Evolutionary conservation across 2,797 vertebrate genomes (phyloP), one percentile per base, ranked within the genome.

Genomic region (Sparidentex hasta): DNA sequence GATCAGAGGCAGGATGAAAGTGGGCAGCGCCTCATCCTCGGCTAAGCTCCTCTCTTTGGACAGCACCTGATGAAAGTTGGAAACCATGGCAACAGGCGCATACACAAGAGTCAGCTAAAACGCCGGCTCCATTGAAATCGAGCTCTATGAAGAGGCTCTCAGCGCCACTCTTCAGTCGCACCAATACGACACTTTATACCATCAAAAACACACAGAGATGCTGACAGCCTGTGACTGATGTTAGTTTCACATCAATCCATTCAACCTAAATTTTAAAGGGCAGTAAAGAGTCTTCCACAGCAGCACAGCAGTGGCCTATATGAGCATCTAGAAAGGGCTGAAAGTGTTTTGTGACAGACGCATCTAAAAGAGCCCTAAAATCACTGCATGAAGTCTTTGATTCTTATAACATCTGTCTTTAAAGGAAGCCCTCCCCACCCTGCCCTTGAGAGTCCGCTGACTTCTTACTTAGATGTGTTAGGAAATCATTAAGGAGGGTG

Each of bases 61-160:
- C 69, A 55, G 87, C 90, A 92, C 87, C 92, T 93, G 92, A 93
- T 92, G 88, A 93, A 92, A 94, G 92, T 92, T 85, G 81, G 94
- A 91, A 95, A 95, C 95, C 94, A 95, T 95, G 93, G 95, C 84
- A 95, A 95, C 95, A 90, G 88, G 87, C 89, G 29, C 84, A 78
- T 91, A 90, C 88, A 92, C 90, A 93, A 87, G 90, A 91, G 87
- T 87, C 84, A 82, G 89, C 85, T 77, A 85, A 90, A 88, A 86
- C 7, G 72, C 74, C 17, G 76, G 81, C 80, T 89, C 59, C 72
- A 80, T 80, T 89, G 84, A 91, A 87, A 87, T 3, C 0, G 61
- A 80, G 87, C 81, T 65, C 62, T 56, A 25, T 81, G 63, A 80
- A 87, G 87, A 87, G 81, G 73, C 82, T 87, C 81, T 90, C 7